Percentiles rank a stretch among this genome's conserved stretches.
Conservation (phyloP, 2,113 vertebrate species). For the Aramus guarauna region DNA sequence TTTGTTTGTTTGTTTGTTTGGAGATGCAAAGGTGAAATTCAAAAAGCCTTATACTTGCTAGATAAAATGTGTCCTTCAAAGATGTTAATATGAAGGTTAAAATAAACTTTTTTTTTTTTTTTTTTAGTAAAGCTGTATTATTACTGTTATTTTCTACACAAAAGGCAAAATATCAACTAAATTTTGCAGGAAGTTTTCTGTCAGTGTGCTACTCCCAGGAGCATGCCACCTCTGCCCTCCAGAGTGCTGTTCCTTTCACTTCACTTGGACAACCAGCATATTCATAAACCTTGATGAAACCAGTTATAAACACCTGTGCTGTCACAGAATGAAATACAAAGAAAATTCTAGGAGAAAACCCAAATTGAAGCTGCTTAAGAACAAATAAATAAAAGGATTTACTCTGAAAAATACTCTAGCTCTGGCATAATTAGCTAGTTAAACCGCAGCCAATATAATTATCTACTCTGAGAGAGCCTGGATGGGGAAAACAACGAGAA, state of each 20-base stretch:
- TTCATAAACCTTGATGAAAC: background rate
- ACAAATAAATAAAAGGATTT: background rate
- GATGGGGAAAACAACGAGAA: background rate
- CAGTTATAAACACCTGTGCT: background rate
- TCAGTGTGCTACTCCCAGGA: background rate
- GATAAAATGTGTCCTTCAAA: background rate
- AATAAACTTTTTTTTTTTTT: background rate
- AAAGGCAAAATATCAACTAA: background rate
- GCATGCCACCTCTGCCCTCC: background rate
- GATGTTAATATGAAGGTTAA: background rate
- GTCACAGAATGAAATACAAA: background rate
- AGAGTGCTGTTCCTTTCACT: background rate
- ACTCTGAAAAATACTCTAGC: background rate
- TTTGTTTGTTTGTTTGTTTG: background rate
- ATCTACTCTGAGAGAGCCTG: background rate
- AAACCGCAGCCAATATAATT: conserved; percentile 25
- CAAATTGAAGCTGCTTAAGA: background rate
- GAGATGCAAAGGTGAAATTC: background rate
- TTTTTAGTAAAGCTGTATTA: background rate
- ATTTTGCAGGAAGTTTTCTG: background rate
- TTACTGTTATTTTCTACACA: background rate
- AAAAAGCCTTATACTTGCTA: background rate
- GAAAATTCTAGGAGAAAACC: background rate
- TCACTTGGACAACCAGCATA: background rate
- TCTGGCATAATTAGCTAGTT: conserved; percentile 32